Evolutionary conservation across 2,797 vertebrate genomes (phyloP).

Genomic region (Hippocampus kuda): DNA sequence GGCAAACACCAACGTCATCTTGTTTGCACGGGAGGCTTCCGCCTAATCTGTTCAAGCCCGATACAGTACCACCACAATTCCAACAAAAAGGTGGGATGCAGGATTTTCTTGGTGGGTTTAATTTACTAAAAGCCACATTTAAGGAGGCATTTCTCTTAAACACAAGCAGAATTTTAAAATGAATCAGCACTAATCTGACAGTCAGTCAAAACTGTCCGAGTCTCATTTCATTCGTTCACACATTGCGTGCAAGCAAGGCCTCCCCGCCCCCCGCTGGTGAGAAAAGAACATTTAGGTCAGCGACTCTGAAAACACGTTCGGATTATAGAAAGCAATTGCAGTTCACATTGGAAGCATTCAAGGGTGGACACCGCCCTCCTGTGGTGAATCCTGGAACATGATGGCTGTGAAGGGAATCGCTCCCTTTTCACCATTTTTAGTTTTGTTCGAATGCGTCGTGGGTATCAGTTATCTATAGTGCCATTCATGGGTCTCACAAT

Average conservation of each 20-base stretch:
- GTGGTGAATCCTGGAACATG: constrained; percentile 15
- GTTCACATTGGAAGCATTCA: background rate
- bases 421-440: background rate
- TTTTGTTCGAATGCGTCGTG: background rate
- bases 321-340: constrained; percentile 26
- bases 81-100: background rate
- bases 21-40: background rate
- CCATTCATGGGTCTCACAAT: background rate
- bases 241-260: constrained; percentile 21
- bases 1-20: background rate
- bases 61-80: background rate
- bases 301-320: constrained; percentile 22
- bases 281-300: constrained; percentile 33
- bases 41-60: background rate
- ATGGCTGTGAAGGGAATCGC: background rate
- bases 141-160: background rate
- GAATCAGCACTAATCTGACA: background rate
- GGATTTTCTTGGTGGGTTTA: background rate
- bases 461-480: background rate
- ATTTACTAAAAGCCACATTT: background rate
- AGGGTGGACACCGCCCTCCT: constrained; percentile 28
- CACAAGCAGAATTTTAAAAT: background rate
- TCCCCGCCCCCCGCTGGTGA: constrained; percentile 14
- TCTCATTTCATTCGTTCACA: constrained; percentile 7
- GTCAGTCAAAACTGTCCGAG: background rate